These are phyloP conservation scores for Eilema sororculum DNA, from an alignment of 2,888 invertebrate genomes.

Conservation along the genomic window DNA sequence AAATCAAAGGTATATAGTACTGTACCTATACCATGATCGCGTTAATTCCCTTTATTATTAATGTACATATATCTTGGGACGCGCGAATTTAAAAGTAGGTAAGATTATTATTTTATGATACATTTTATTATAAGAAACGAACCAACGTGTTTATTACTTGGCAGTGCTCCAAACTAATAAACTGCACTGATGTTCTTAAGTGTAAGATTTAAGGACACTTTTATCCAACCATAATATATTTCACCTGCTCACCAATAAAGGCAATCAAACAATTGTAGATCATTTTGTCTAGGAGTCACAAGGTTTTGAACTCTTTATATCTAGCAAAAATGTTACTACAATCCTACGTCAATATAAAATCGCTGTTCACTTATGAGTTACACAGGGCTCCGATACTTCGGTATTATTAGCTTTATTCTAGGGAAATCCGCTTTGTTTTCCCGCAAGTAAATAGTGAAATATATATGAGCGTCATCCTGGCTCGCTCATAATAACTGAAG, in stretches of 20 bases:
- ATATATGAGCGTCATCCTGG: slow-evolving; percentile 66
- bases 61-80: no score
- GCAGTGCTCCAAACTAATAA: not conserved
- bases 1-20: no score
- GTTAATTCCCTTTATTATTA: no score
- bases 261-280: no score
- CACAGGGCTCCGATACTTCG: slow-evolving; percentile 52
- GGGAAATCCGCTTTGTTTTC: slow-evolving; percentile 70
- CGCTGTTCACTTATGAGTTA: slow-evolving; percentile 27
- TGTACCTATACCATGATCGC: no score
- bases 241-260: no score
- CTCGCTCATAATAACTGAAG: slow-evolving; percentile 48
- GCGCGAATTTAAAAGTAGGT: no score
- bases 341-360: not conserved
- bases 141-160: not conserved
- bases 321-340: not conserved
- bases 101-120: no score
- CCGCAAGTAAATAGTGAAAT: slow-evolving; percentile 72
- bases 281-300: no score
- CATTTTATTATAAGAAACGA: not conserved
- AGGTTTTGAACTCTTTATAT: no score
- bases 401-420: slow-evolving; percentile 74
- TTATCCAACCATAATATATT: no score
- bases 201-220: no score
- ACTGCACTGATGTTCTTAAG: not conserved